Conservation (phyloP, 2,113 vertebrate genomes). For the Cathartes aura region DNA sequence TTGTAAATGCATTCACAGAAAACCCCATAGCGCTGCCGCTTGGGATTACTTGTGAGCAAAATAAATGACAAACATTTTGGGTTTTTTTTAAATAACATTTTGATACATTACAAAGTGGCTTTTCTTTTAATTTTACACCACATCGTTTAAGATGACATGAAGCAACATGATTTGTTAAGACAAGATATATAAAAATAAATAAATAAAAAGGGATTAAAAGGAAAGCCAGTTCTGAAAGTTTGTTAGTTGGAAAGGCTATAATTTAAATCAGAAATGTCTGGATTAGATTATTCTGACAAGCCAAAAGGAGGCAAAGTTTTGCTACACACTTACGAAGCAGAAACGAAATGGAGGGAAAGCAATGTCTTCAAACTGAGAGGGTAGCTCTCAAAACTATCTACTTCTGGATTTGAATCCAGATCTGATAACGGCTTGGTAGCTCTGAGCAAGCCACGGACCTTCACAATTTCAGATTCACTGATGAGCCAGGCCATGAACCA, state of each 20-base stretch:
- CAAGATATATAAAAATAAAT: slow-evolving; percentile 32
- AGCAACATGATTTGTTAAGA: slow-evolving; percentile 34
- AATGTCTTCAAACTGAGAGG: neutral
- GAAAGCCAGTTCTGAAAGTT: slow-evolving; percentile 28
- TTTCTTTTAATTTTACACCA: slow-evolving; percentile 54
- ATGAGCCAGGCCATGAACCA: neutral
- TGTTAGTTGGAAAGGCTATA: neutral
- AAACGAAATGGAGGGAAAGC: neutral
- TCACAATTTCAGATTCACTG: neutral
- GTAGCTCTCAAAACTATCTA: neutral
- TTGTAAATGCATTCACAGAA: slow-evolving; percentile 61
- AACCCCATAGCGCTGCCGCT: slow-evolving; percentile 43
- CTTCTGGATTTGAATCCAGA: neutral
- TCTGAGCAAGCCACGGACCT: neutral
- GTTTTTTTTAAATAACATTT: slow-evolving; percentile 32
- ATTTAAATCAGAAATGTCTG: slow-evolving; percentile 53
- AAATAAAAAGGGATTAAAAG: slow-evolving; percentile 48
- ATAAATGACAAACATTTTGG: slow-evolving; percentile 26
- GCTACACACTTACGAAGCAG: neutral
- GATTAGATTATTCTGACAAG: slow-evolving; percentile 27
- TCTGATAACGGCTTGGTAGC: neutral
- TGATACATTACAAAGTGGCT: slow-evolving; percentile 45
- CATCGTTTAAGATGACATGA: slow-evolving; percentile 21
- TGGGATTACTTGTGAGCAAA: slow-evolving; percentile 42
- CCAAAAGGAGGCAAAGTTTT: slow-evolving; percentile 17